phyloP scores from a whole-genome alignment of 2,113 vertebrate species.

The Syrmaticus mikado region DNA sequence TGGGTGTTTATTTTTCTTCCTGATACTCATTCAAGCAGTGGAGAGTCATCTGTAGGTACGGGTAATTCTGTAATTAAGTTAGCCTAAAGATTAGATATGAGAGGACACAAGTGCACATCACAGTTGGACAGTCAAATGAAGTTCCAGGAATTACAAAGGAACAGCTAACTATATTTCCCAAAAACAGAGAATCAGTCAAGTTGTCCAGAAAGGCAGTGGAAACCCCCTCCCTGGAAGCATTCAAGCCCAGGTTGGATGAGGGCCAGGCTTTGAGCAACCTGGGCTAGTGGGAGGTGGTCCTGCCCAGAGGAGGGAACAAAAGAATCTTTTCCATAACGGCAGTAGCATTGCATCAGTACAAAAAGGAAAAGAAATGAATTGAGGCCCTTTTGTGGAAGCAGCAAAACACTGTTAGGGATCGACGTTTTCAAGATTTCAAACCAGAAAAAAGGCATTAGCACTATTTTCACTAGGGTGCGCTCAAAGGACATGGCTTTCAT shows the following conservation, averaged over 20 bases:
- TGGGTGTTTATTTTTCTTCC: rapidly evolving
- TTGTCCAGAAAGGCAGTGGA: no score
- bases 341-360: not conserved
- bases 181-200: not conserved
- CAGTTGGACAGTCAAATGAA: not conserved
- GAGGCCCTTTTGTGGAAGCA: not conserved
- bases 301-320: not conserved
- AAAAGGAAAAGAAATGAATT: not conserved
- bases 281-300: no score
- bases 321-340: not conserved
- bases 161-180: not conserved
- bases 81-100: not conserved
- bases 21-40: not conserved
- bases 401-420: not conserved
- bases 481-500: not conserved
- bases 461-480: slow-evolving; percentile 35
- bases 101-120: not conserved
- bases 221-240: no score
- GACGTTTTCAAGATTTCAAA: not conserved
- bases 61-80: not conserved
- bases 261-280: no score
- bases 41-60: not conserved
- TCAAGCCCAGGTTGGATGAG: no score
- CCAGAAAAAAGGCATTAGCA: not conserved
- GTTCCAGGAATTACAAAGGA: not conserved